phyloP scores from a whole-genome alignment of 2,113 vertebrate genomes.

The Archocentrus centrarchus region DNA sequence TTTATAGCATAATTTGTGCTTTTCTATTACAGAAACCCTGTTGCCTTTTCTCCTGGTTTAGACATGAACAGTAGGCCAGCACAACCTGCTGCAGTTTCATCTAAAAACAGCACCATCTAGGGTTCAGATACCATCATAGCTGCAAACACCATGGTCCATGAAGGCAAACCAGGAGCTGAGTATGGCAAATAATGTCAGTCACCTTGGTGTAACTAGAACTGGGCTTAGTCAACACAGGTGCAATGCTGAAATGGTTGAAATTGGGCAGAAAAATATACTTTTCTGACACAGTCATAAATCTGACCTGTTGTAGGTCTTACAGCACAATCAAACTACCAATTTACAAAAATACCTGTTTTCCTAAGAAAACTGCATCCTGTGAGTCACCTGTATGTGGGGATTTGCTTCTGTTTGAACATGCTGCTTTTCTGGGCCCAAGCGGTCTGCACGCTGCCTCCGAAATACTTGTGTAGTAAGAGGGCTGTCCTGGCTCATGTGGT shows the following conservation, averaged over 20 bases:
- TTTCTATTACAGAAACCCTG: not conserved
- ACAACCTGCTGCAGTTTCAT: not conserved
- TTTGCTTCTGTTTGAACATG: conserved; percentile 22
- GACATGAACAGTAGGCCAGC: not conserved
- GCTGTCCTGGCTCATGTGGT: conserved; percentile 48
- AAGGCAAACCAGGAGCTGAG: not conserved
- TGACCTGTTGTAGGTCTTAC: not conserved
- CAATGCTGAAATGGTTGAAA: not conserved
- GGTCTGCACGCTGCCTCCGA: conserved; percentile 23
- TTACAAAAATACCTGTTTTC: not conserved
- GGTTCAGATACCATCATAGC: conserved; percentile 36
- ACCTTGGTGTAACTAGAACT: not conserved
- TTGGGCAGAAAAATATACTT: not conserved
- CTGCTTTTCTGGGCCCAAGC: not conserved
- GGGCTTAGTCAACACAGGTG: not conserved
- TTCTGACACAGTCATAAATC: not conserved
- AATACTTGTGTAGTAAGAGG: conserved; percentile 42
- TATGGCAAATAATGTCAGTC: not conserved
- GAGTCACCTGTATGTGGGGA: conserved; percentile 31
- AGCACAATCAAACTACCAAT: not conserved
- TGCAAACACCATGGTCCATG: not conserved
- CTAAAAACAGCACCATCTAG: conserved; percentile 73
- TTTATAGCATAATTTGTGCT: not conserved
- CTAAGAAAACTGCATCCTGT: conserved; percentile 34
- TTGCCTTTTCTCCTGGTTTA: conserved; percentile 2